Percentiles rank a stretch among this genome's conserved stretches.
Conservation (phyloP, 2,113 vertebrate genomes). For the Callipepla squamata region DNA sequence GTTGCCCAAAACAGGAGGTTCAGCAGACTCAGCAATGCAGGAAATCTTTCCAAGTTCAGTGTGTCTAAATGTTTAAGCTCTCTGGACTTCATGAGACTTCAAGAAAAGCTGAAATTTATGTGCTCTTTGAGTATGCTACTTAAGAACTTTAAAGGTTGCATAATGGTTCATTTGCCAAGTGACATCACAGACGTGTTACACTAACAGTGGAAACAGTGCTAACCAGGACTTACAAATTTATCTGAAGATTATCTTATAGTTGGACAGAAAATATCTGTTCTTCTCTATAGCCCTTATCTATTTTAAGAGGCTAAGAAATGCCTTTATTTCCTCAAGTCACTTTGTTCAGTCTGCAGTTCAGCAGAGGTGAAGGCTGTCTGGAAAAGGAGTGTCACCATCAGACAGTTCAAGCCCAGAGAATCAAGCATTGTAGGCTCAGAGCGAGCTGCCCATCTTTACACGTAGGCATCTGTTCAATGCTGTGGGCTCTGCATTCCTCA, state of each 20-base stretch:
- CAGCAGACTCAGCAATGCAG: background rate
- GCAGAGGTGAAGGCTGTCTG: background rate
- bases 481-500: fast-evolving
- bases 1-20: constrained; percentile 14
- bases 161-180: background rate
- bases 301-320: background rate
- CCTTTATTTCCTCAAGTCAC: background rate
- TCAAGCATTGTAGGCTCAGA: background rate
- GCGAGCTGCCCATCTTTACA: background rate
- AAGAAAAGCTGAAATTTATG: background rate
- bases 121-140: background rate
- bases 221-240: background rate
- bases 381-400: background rate
- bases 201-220: background rate
- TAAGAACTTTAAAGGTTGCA: background rate
- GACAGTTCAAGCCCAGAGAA: background rate
- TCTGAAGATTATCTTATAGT: background rate
- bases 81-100: background rate
- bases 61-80: background rate
- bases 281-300: background rate
- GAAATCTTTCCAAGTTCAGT: background rate
- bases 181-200: background rate
- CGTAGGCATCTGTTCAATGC: background rate
- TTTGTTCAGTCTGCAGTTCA: background rate
- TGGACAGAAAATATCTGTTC: background rate